Base-by-base conservation (phyloP, 1,140 invertebrate genomes). In the Tribolium madens region DNA sequence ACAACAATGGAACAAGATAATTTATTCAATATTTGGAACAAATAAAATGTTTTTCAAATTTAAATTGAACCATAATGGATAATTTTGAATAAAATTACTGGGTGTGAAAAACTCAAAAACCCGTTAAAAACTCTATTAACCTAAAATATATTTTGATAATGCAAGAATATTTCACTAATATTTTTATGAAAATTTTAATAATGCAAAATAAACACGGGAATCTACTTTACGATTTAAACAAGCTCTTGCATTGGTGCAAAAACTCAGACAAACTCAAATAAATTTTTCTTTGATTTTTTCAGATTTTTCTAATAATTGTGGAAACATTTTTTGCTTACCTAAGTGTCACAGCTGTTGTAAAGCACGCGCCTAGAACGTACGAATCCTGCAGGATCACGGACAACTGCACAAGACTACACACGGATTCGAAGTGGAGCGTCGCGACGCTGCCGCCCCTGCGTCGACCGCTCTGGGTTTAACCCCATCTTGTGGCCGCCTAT, bases 341-440 rank as follows among this genome's bases (percentile, higher is more conserved):
- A 36, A 14, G 18, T 18, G 18, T 69, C 13, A 69, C 36, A 46
- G 68, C 47, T 33, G 60, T 14, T 42, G 26, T 1, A 15, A 48
- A 21, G 46, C 68, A 71, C 68, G 68, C 68, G 31, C n/a, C n/a
- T 47, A 13, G 9, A 17, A 42, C 33, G 14, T 47, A 69, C 26
- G 36, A 26, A 17, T 71, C 47, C 47, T 71, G 33, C n/a, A 48
- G 47, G 31, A 15, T 9, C 36, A 36, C 68, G 36, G 46, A 71
- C 17, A 72, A 72, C 70, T 72, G 70, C 36, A 78, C 47, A 53
- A 52, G 69, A 76, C 69, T 36, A 26, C 68, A 69, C 75, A 21
- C 53, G 68, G 68, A 52, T 79, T 74, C 52, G 57, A 36, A 79
- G 53, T 79, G 75, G 64, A 47, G 7, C 70, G 78, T 73, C 75